Conservation (phyloP, 2,888 invertebrate species). For the Zaprionus lineosus region DNA sequence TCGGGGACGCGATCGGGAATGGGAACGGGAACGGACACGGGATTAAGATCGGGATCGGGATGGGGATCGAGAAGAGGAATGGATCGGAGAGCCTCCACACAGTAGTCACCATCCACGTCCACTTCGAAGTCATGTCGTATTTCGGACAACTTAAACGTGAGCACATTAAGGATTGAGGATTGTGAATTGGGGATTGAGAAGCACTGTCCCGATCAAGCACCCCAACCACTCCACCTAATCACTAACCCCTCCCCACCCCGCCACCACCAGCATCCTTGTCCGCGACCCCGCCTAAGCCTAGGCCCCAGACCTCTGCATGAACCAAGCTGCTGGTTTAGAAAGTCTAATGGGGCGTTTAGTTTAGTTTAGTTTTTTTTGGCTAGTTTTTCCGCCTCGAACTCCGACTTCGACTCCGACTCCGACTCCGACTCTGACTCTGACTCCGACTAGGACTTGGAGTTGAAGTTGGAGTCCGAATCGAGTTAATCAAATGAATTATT, state of each 20-base stretch:
- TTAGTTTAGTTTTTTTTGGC: constrained; percentile 37
- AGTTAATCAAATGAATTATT: constrained; percentile 75
- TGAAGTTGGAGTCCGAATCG: constrained; percentile 25
- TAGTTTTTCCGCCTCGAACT: no score
- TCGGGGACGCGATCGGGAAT: no score
- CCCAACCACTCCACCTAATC: no score
- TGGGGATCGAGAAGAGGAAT: no score
- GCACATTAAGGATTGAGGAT: no score
- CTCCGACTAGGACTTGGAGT: constrained; percentile 9
- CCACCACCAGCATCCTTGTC: no score
- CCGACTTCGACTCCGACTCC: no score
- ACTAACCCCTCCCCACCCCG: no score
- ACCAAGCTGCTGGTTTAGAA: constrained; percentile 51
- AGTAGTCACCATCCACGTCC: constrained; percentile 44
- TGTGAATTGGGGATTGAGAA: no score
- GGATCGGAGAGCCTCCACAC: constrained; percentile 34
- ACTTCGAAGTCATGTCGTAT: constrained; percentile 45
- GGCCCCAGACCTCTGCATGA: constrained; percentile 3
- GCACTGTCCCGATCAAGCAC: constrained; percentile 19
- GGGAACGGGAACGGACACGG: no score
- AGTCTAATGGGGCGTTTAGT: constrained; percentile 76
- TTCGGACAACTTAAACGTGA: constrained; percentile 73
- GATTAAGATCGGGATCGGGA: no score
- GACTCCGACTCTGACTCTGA: constrained; percentile 9
- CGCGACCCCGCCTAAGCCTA: no score